A percentile compares a stretch with the other conserved stretches of the same genome.
Conservation (phyloP, 2,888 invertebrate species). For the Linnaemya tessellans region DNA sequence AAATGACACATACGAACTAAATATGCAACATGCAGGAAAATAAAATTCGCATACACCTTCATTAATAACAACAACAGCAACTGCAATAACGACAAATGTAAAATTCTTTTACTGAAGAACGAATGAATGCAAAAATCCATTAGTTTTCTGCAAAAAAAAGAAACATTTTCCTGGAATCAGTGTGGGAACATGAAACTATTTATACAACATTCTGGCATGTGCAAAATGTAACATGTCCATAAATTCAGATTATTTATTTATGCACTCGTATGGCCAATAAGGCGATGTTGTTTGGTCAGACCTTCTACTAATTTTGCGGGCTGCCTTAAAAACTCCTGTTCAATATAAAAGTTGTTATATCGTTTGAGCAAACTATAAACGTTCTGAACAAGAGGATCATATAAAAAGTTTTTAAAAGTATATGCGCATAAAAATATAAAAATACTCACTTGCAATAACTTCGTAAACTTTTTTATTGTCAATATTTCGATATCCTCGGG, state of each 20-base stretch:
- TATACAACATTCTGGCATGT: constrained; percentile 20
- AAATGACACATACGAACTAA: constrained; percentile 20
- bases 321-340: too few relatives aligned
- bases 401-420: too few relatives aligned
- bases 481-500: too few relatives aligned
- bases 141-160: not conserved
- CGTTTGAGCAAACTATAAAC: too few relatives aligned
- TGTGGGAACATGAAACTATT: constrained; percentile 29
- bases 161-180: not conserved
- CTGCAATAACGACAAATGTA: not conserved
- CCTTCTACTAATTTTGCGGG: too few relatives aligned
- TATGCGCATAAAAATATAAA: too few relatives aligned
- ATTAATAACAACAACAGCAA: not conserved
- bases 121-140: constrained; percentile 14
- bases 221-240: not conserved
- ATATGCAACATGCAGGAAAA: constrained; percentile 19
- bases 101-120: not conserved
- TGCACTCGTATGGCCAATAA: not conserved
- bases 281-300: too few relatives aligned
- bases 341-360: too few relatives aligned
- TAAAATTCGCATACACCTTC: not conserved
- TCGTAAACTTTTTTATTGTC: too few relatives aligned
- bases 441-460: too few relatives aligned
- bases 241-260: not conserved
- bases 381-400: too few relatives aligned